Conservation (phyloP, 1,140 invertebrate genomes). For the Achroia grisella region DNA sequence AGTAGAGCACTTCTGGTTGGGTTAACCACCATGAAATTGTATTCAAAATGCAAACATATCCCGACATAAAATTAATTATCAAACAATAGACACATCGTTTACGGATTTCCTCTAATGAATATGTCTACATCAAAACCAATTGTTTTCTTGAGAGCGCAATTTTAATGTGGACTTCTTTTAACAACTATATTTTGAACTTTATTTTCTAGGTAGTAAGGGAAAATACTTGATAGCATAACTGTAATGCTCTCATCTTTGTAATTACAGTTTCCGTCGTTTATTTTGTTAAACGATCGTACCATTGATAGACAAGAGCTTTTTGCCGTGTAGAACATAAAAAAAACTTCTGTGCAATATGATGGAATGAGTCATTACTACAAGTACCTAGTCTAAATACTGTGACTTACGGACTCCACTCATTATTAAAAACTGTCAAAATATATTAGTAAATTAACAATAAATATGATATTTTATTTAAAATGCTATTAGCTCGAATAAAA, state of each 20-base stretch:
- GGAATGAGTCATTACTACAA: constrained; percentile 5
- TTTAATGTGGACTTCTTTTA: not conserved
- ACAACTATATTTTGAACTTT: not conserved
- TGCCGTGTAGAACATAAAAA: constrained; percentile 10
- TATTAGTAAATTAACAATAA: too few relatives aligned
- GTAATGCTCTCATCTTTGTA: constrained; percentile 10
- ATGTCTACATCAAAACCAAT: not conserved
- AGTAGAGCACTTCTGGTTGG: too few relatives aligned
- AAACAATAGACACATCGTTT: too few relatives aligned
- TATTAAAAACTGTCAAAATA: too few relatives aligned
- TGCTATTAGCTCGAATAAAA: too few relatives aligned
- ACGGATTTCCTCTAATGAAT: too few relatives aligned
- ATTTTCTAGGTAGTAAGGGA: not conserved
- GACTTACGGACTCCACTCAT: too few relatives aligned
- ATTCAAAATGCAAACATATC: too few relatives aligned
- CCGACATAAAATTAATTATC: too few relatives aligned
- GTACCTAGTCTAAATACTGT: too few relatives aligned
- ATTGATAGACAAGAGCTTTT: constrained; percentile 20
- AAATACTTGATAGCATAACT: not conserved
- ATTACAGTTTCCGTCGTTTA: constrained; percentile 48
- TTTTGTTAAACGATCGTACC: constrained; percentile 25
- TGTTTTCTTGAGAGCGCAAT: constrained; percentile 7
- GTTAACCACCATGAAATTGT: too few relatives aligned
- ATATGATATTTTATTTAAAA: too few relatives aligned
- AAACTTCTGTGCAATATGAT: constrained; percentile 8